Base-by-base conservation (phyloP, 1,140 invertebrate genomes). In the Drosophila nasuta region DNA sequence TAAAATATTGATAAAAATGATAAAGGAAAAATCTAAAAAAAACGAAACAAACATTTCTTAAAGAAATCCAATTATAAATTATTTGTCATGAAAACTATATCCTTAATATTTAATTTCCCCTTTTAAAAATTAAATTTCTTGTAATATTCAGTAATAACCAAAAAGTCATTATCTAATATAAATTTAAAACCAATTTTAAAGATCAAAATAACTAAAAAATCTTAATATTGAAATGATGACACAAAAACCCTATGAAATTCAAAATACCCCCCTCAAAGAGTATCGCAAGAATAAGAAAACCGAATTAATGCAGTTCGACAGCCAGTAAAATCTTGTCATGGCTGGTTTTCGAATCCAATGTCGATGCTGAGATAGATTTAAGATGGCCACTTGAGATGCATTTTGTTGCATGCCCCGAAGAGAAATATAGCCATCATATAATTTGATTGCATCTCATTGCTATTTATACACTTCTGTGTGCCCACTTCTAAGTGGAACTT, bases 331-430 rank as follows among this genome's bases (percentile, higher is more conserved):
- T 77, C 81, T 85, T 77, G 81, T 81, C 74, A 71, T 25, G 77
- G 45, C 78, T 75, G 77, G 68, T 85, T 85, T 25, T 52, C 41
- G 38, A 54, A n/a, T 11, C 13, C 80, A 82, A 82, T 76, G 81
- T 79, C 81, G 82, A 81, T 81, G 64, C 64, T 45, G 78, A 77
- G 81, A 81, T 81, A 77, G 81, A 81, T 81, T 86, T 85, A 81
- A 66, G 64, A 68, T 68, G 20, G 35, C 49, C 77, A 85, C 81
- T 83, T 74, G 81, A 75, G 77, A 85, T 82, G 67, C 81, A 83
- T 82, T 76, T 60, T 25, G 52, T 58, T 66, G 56, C 46, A 30
- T 38, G 48, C 57, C 41, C 28, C n/a, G 20, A 71, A 69, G 38
- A 69, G 38, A 77, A 71, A 74, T 85, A 85, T 81, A 67, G 66